Base-by-base conservation (phyloP, 1,140 invertebrate species). In the Dysdera silvatica region DNA sequence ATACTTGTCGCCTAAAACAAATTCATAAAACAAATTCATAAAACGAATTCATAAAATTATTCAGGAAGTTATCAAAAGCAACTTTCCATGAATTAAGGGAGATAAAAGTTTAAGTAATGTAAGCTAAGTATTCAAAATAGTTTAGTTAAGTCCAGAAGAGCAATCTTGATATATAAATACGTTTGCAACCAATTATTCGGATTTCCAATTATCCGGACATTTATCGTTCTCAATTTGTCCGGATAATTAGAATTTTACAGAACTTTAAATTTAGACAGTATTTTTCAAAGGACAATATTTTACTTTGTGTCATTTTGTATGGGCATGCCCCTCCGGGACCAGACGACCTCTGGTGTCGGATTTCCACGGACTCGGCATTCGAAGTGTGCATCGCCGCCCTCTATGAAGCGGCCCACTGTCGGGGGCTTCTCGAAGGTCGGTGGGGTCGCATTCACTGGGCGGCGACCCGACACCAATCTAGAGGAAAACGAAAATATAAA, bases 361-460 rank as follows among this genome's bases (percentile, higher is more conserved):
- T 88, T 89, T 56, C 93, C 96, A 66, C 84, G 83, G 7, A 95
- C 83, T 67, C 87, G 84, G 20, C 96, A 90, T 77, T 96, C 89
- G 76, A 99, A 96, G 73, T 87, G 80, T 26, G 91, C 91, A 76
- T 92, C 89, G 31, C 90, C 89, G 61, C 91, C 91, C 80, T 94
- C 89, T 49, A 91, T 90, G 75, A 95, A 93, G 71, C 90, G 83
- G 54, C 90, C 89, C 80, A 93, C 93, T 76, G 86, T 87, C 75
- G 94, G 93, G 70, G 94, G 90, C 77, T 91, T 87, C 73, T 92
- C 89, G 76, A 94, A 95, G 62, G 93, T 87, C 61, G 91, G 91
- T 49, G 91, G 90, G 20, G 72, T 72, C 12, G 68, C 68, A 48
- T 67, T 65, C 24, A 49, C 43, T 28, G 60, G 66, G 4, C 65